Evolutionary conservation across 2,888 invertebrate genomes (phyloP).

Genomic region (Myopa testacea): DNA sequence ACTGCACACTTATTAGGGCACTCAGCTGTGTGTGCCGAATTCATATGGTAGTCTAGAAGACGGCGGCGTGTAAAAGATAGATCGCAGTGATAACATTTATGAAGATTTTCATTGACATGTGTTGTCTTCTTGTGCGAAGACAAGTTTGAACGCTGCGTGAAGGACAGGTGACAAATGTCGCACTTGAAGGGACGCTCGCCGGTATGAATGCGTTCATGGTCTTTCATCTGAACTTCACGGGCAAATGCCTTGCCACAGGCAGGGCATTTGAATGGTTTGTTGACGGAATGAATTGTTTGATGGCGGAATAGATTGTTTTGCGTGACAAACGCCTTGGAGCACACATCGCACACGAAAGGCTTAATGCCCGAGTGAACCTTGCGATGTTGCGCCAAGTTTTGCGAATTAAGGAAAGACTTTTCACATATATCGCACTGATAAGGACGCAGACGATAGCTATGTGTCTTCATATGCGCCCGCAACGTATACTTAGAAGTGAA

Average conservation of each 20-base stretch:
- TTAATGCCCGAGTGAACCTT: slow-evolving; percentile 80
- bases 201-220: slow-evolving; percentile 85
- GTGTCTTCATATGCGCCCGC: slow-evolving; percentile 81
- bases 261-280: slow-evolving; percentile 77
- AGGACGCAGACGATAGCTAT: slow-evolving; percentile 76
- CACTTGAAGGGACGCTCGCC: slow-evolving; percentile 84
- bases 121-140: slow-evolving; percentile 84
- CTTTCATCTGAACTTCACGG: slow-evolving; percentile 80
- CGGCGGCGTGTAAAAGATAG: slow-evolving; percentile 78
- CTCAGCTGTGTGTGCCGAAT: slow-evolving; percentile 84
- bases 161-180: slow-evolving; percentile 81
- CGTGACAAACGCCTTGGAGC: slow-evolving; percentile 80
- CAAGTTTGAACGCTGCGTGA: slow-evolving; percentile 85
- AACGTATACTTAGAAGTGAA: slow-evolving; percentile 85
- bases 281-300: slow-evolving; percentile 82
- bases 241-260: slow-evolving; percentile 81
- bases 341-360: slow-evolving; percentile 55
- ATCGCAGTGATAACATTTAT: slow-evolving; percentile 78
- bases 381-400: slow-evolving; percentile 81
- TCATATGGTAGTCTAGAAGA: slow-evolving; percentile 83
- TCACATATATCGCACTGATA: slow-evolving; percentile 76
- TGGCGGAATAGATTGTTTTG: slow-evolving; percentile 83
- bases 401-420: slow-evolving; percentile 81
- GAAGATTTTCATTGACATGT: slow-evolving; percentile 78
- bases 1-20: slow-evolving; percentile 79